Evolutionary conservation across 2,888 invertebrate genomes (phyloP), one percentile per base, ranked within the genome.

Genomic region (Flexamia atlantica): DNA sequence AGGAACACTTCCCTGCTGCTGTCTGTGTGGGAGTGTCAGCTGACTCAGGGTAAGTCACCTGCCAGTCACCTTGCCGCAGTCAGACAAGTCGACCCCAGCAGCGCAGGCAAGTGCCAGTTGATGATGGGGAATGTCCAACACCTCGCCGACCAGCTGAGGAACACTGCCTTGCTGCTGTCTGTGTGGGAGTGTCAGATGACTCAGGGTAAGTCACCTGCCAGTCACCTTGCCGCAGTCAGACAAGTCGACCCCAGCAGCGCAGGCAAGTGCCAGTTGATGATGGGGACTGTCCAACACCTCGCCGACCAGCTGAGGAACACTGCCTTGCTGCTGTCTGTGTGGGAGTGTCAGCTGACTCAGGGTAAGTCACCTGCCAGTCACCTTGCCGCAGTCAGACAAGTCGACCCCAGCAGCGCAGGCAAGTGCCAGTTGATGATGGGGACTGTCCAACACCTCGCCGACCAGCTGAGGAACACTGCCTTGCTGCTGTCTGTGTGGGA

Each of bases 111-210:
- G 28, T 50, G 76, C 28, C 76, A 76, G 50, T 50, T 76, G 76
- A 76, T 76, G 57, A 30, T 79, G 30, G 57, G 36, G n/a, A 79
- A 9, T 0, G 20, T 79, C 1, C 79, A 32, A 36, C 57, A 36
- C 23, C 36, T 53, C 57, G 79, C 57, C 0, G 57, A 53, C 4
- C 79, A 79, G 79, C 50, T 79, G 57, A 79, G 50, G 32, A 17
- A 46, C 17, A 57, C 50, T 4, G 23, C 79, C 14, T 17, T 79
- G 28, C 50, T 79, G 0, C 36, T 57, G 1, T 57, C 57, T 4
- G 57, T 79, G 36, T 79, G 79, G 79, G 25, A 79, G 20, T 57
- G 57, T 46, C 79, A 79, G 28, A 50, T 79, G n/a, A 9, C n/a
- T 5, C 32, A 57, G 23, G 57, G 79, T 79, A 76, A 9, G 70